Evolutionary conservation across 2,888 invertebrate genomes (phyloP), one percentile per base, ranked within the genome.

Genomic region (Ophion ventricosus): DNA sequence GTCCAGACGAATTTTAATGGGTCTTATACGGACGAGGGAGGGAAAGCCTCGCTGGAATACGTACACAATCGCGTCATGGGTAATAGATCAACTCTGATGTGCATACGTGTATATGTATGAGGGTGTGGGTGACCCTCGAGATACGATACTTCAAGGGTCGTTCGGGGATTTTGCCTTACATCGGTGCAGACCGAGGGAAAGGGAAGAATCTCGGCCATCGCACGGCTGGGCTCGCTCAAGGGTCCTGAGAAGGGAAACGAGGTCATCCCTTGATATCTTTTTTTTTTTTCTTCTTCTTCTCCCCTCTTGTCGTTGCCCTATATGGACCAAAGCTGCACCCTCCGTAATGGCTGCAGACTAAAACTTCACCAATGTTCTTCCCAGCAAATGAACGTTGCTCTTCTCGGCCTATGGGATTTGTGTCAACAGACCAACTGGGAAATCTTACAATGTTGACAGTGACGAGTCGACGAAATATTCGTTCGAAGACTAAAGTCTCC

Each of bases 241-340:
- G 91, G 91, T 91, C 91, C 89, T 90, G 91, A 88, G 92, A 91
- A 91, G 90, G 91, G 92, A 92, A 92, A 92, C 88, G 89, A 86
- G 92, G 92, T 92, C 92, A 91, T 89, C 85, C 88, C 86, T 86
- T 88, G 88, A 87, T 86, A 88, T 84, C 81, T 77, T 69, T 77
- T 76, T 80, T 64, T 57, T 67, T 49, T 17, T 17, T 17, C 49
- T 77, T 76, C 77, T 64, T 57, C 61, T 49, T 17, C 49, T 17
- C 49, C 76, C 20, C 35, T 75, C 49, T 63, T 59, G 75, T 75
- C 57, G 57, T 74, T 67, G 54, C 8, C 10, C 59, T 43, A 11
- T 43, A 29, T 61, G 43, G 49, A 49, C 20, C n/a, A 49, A 74
- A 61, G 49, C 64, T 64, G 75, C 64, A 29, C 26, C 63, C 72